Evolutionary conservation across 1,140 invertebrate species (phyloP).

Genomic region (Lineus longissimus): DNA sequence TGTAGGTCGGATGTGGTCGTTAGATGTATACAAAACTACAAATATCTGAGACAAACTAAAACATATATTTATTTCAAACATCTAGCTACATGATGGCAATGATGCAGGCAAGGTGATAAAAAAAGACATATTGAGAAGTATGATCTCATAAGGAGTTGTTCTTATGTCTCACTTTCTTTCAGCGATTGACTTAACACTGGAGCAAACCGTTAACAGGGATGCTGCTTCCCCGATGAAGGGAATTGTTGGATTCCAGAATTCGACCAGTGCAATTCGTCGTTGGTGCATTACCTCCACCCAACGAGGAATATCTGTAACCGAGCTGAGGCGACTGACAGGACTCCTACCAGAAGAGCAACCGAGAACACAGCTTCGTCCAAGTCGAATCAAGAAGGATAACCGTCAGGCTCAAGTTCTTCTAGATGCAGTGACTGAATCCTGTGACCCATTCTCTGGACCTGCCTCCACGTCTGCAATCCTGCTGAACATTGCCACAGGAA

Average conservation of each 20-base stretch:
- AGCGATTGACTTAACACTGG: neutral
- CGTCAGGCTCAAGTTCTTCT: neutral
- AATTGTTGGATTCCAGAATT: neutral
- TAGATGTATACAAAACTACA: no score
- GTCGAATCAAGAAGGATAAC: conserved; percentile 5
- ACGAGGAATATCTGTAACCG: neutral
- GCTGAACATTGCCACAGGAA: conserved; percentile 5
- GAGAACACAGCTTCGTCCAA: neutral
- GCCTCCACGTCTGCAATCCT: neutral
- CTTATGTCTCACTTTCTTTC: no score
- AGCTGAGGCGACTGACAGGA: neutral
- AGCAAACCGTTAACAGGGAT: conserved; percentile 3
- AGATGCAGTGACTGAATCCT: neutral
- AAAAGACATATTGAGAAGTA: no score
- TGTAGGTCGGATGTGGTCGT: no score
- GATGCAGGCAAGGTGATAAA: no score
- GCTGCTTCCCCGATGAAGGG: neutral
- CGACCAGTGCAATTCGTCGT: neutral
- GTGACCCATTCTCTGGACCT: neutral
- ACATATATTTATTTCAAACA: no score
- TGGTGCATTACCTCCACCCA: neutral
- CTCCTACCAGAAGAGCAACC: neutral
- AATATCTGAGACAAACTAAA: no score
- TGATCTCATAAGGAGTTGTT: no score
- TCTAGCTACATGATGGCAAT: no score